Evolutionary conservation across 2,113 vertebrate genomes (phyloP).

Genomic region (Aptenodytes forsteri): DNA sequence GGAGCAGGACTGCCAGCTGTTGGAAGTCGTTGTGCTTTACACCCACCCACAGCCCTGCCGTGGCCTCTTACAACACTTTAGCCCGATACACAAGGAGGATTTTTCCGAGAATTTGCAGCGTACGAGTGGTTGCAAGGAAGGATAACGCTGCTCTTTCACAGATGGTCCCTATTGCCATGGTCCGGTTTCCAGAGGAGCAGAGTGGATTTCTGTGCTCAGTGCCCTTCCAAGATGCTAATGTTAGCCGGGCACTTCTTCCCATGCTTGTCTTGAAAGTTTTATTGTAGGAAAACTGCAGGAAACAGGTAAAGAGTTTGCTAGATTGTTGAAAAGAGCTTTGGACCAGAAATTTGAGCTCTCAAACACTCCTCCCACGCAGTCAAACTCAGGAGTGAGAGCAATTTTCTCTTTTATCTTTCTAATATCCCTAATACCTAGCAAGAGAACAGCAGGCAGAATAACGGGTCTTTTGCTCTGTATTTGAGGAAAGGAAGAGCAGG

Average conservation of each 20-base stretch:
- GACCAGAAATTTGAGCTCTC: background rate
- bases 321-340: background rate
- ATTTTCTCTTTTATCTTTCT: background rate
- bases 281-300: background rate
- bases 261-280: background rate
- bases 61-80: background rate
- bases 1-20: background rate
- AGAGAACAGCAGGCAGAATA: background rate
- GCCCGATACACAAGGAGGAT: background rate
- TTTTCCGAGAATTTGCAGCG: background rate
- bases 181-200: background rate
- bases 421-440: background rate
- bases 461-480: background rate
- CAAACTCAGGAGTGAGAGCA: background rate
- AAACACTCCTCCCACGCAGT: background rate
- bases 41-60: background rate
- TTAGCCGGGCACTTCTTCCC: background rate
- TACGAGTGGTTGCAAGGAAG: background rate
- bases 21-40: conserved; percentile 2
- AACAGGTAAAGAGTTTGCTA: background rate
- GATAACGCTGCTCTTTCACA: background rate
- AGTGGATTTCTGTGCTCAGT: background rate
- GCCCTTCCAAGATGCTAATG: background rate
- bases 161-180: background rate
- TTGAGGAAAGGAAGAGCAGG: background rate